Percentiles rank a stretch among this genome's conserved stretches.
Evolutionary conservation across 2,113 vertebrate genomes (phyloP).

Genomic region (Onychorhynchus coronatus): DNA sequence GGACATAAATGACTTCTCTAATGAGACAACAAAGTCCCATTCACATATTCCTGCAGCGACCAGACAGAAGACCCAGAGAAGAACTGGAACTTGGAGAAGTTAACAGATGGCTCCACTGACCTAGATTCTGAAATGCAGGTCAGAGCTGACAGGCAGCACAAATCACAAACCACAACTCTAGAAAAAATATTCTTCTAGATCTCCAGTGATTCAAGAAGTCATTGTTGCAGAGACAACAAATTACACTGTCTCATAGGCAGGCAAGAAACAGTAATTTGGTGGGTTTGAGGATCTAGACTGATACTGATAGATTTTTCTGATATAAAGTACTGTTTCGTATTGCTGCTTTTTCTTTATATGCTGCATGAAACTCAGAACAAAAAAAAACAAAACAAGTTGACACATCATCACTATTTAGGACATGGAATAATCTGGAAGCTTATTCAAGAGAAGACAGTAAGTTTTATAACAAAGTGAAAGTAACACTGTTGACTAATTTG

Average conservation of each 20-base stretch:
- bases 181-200: background rate
- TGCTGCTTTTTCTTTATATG: background rate
- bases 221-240: background rate
- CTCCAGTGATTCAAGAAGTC: background rate
- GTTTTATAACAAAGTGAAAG: background rate
- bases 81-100: background rate
- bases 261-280: background rate
- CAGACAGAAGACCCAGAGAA: background rate
- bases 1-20: background rate
- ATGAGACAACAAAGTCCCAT: background rate
- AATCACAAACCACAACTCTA: background rate
- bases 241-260: rapidly evolving
- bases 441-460: background rate
- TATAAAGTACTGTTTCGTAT: background rate
- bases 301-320: background rate
- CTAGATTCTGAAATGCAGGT: background rate
- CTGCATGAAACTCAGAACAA: background rate
- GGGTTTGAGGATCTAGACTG: background rate
- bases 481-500: background rate
- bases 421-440: background rate
- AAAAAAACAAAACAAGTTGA: background rate
- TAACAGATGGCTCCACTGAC: background rate
- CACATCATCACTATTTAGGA: background rate
- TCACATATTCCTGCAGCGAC: background rate
- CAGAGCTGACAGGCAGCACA: background rate